These are phyloP conservation scores for Myotis davidii DNA, from an alignment of 2,113 vertebrate species.

Conservation along the genomic window DNA sequence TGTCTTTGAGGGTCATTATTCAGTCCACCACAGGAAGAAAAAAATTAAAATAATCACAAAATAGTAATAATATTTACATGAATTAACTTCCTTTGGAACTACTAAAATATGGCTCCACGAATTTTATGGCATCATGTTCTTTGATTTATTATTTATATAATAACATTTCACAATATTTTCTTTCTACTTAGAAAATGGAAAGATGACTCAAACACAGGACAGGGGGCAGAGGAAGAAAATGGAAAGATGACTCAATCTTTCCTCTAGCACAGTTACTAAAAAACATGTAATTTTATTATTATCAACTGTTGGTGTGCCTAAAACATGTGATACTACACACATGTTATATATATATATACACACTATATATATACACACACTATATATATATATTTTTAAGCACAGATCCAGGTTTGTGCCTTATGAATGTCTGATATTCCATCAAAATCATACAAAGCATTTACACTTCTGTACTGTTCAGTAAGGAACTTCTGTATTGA, in stretches of 20 bases:
- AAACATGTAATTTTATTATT: not conserved
- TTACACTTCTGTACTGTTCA: not conserved
- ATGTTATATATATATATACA: not conserved
- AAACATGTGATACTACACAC: not conserved
- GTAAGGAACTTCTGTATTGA: slow-evolving; percentile 26
- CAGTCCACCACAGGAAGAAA: not conserved
- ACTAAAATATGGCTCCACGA: not conserved
- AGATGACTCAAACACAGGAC: not conserved
- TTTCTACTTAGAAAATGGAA: not conserved
- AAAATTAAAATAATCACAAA: not conserved
- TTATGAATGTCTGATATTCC: not conserved
- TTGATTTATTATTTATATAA: not conserved
- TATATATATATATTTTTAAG: not conserved
- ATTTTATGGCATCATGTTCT: not conserved
- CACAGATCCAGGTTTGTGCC: not conserved
- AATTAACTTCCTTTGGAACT: not conserved
- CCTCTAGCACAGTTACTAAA: not conserved
- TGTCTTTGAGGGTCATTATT: not conserved
- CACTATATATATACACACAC: not conserved
- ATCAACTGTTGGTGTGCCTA: not conserved
- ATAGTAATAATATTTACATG: not conserved
- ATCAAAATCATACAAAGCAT: not conserved
- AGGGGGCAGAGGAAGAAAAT: not conserved
- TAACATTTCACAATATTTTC: not conserved
- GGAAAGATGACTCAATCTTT: not conserved